These are phyloP conservation scores for Acanthopagrus latus DNA, from an alignment of 2,797 vertebrate species.

Conservation along the genomic window DNA sequence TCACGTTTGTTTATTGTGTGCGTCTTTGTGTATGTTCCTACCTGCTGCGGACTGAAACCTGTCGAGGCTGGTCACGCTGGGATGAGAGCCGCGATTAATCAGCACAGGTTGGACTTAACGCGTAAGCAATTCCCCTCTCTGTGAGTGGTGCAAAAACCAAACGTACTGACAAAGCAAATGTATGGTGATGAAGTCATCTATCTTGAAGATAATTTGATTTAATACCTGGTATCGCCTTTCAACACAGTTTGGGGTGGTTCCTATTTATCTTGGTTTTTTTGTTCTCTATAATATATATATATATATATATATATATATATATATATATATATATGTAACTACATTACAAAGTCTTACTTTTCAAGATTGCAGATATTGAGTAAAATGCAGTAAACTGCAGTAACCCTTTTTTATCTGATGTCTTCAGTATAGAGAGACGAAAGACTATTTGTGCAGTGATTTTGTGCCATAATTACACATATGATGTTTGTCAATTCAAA, in stretches of 20 bases:
- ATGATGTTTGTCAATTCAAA: too few relatives aligned
- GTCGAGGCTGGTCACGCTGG: constrained; percentile 50
- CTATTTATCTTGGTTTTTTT: constrained; percentile 7
- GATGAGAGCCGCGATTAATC: constrained; percentile 65
- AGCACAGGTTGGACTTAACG: constrained; percentile 43
- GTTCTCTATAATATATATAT: not conserved
- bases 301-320: too few relatives aligned
- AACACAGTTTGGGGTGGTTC: constrained; percentile 10
- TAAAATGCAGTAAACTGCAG: not conserved
- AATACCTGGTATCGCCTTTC: constrained; percentile 46
- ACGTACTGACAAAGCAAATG: constrained; percentile 68
- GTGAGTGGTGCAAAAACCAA: constrained; percentile 55
- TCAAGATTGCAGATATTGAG: not conserved
- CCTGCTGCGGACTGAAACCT: constrained; percentile 52
- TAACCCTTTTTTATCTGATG: not conserved
- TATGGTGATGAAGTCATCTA: constrained; percentile 65
- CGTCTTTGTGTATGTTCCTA: constrained; percentile 36
- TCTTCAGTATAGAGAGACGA: not conserved
- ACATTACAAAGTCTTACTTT: not conserved
- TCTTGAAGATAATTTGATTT: constrained; percentile 68
- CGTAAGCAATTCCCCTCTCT: constrained; percentile 58
- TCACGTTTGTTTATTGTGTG: constrained; percentile 58
- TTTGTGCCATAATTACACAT: too few relatives aligned
- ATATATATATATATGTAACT: too few relatives aligned
- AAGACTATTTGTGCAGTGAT: too few relatives aligned